A percentile compares a stretch with the other conserved stretches of the same genome.
Evolutionary conservation across 2,888 invertebrate species (phyloP).

Genomic region (Eupeodes luniger): DNA sequence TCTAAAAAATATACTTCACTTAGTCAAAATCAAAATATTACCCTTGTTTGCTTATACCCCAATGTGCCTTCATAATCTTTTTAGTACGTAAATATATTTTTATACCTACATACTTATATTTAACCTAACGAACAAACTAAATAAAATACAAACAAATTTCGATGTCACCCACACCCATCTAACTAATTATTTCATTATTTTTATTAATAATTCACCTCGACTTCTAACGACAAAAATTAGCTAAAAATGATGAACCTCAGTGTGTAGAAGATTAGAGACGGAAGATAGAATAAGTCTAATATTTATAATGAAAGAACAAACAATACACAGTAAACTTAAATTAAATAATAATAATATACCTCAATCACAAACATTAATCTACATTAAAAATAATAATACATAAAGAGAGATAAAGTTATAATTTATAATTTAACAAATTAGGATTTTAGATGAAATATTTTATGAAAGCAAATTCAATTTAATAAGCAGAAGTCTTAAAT

Average conservation of each 20-base stretch:
- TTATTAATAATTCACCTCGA: constrained; percentile 44
- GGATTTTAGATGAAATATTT: too few relatives aligned
- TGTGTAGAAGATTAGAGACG: not conserved
- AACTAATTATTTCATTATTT: constrained; percentile 13
- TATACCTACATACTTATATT: not conserved
- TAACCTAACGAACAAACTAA: too few relatives aligned
- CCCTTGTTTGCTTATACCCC: constrained; percentile 1
- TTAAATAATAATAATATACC: too few relatives aligned
- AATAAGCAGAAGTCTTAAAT: too few relatives aligned
- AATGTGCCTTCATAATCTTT: constrained; percentile 3
- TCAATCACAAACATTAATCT: too few relatives aligned
- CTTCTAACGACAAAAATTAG: constrained; percentile 30
- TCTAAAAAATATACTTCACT: constrained; percentile 1
- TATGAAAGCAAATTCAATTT: too few relatives aligned
- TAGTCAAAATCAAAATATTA: constrained; percentile 36
- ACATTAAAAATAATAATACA: too few relatives aligned
- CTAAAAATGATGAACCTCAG: not conserved
- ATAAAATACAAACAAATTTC: not conserved
- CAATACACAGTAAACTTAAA: too few relatives aligned
- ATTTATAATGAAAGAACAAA: too few relatives aligned
- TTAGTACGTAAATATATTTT: not conserved
- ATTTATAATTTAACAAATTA: too few relatives aligned
- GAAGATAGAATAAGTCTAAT: not conserved
- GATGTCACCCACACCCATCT: constrained; percentile 9
- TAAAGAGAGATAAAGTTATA: too few relatives aligned